These are phyloP conservation scores for Monomorium pharaonis DNA, from an alignment of 1,140 invertebrate species.

Conservation along the genomic window DNA sequence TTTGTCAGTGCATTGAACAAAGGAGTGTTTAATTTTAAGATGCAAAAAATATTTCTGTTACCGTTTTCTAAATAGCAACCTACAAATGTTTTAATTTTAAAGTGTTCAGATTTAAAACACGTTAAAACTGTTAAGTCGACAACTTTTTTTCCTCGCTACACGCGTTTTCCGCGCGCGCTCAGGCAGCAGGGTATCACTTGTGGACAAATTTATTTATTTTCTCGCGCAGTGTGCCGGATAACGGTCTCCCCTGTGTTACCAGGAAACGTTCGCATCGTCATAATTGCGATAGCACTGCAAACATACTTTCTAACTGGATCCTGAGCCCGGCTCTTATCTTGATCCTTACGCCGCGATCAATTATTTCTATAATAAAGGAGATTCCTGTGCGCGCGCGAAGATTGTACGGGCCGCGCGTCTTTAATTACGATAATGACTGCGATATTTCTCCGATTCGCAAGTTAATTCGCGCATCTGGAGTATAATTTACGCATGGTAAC, in stretches of 20 bases:
- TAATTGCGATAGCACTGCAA: constrained; percentile 71
- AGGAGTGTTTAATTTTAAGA: too few species aligned
- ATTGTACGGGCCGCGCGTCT: neutral
- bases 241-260: constrained; percentile 64
- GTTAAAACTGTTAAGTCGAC: too few species aligned
- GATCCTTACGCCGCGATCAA: constrained; percentile 31
- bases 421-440: constrained; percentile 25
- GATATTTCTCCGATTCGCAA: neutral
- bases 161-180: neutral
- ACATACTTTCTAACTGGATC: constrained; percentile 74
- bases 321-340: constrained; percentile 34
- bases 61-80: too few species aligned
- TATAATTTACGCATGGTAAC: constrained; percentile 1
- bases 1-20: too few species aligned
- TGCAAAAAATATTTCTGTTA: too few species aligned
- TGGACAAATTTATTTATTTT: constrained; percentile 62
- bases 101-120: too few species aligned
- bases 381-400: neutral
- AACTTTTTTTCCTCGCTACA: too few species aligned
- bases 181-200: neutral
- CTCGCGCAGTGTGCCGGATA: constrained; percentile 65
- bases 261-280: constrained; percentile 61
- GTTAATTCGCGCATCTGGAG: neutral
- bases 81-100: too few species aligned
- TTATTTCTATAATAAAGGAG: constrained; percentile 32